These are phyloP conservation scores for Sisor rabdophorus DNA, from an alignment of 2,113 vertebrate species.

Conservation along the genomic window DNA sequence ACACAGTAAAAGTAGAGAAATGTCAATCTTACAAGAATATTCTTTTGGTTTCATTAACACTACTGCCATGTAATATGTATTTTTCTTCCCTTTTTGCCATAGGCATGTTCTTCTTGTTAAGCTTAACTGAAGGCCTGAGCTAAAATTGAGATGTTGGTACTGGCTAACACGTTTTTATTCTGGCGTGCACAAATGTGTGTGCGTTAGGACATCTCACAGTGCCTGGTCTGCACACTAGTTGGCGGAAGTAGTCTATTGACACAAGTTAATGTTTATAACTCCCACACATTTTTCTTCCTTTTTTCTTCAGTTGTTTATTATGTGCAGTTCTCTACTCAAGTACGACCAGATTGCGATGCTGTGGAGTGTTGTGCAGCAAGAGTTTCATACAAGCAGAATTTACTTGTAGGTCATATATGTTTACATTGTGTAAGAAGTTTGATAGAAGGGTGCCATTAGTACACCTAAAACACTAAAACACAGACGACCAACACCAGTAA, in stretches of 20 bases:
- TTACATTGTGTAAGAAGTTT: neutral
- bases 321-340: slow-evolving; percentile 61
- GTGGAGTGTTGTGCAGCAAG: slow-evolving; percentile 9
- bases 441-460: slow-evolving; percentile 38
- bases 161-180: slow-evolving; percentile 52
- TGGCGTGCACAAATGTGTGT: slow-evolving; percentile 59
- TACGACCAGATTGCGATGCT: slow-evolving; percentile 49
- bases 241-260: slow-evolving; percentile 60
- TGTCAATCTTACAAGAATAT: neutral
- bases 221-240: slow-evolving; percentile 53
- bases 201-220: slow-evolving; percentile 57
- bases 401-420: neutral
- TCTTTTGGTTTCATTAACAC: slow-evolving; percentile 1
- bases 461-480: slow-evolving; percentile 20
- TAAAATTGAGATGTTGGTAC: slow-evolving; percentile 40
- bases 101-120: slow-evolving; percentile 55
- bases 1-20: neutral
- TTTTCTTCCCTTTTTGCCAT: slow-evolving; percentile 35
- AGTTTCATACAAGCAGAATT: neutral
- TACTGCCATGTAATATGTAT: slow-evolving; percentile 17
- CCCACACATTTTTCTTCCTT: slow-evolving; percentile 62
- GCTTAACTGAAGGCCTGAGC: slow-evolving; percentile 45
- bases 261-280: slow-evolving; percentile 64
- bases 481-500: slow-evolving; percentile 48
- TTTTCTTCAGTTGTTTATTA: slow-evolving; percentile 61